Base-by-base conservation (phyloP, 1,140 invertebrate genomes). In the Zaprionus davidi region DNA sequence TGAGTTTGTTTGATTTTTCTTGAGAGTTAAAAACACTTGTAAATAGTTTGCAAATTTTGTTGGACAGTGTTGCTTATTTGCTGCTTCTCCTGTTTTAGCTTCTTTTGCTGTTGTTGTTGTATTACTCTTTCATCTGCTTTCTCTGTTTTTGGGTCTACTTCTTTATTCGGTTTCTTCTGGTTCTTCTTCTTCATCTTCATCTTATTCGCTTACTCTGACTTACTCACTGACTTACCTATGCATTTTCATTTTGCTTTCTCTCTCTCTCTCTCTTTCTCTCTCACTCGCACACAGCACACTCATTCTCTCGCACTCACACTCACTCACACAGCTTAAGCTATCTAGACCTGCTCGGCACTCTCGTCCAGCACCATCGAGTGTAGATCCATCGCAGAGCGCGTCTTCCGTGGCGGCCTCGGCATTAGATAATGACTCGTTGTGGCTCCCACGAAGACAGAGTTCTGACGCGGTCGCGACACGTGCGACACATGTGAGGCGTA, bases 401-500 rank as follows among this genome's bases (percentile, higher is more conserved):
- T 95, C 71, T 96, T 95, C 3, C 97, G 93, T 0, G 96, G 96
- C 6, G 94, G 94, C 94, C 81, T 94, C 93, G 15, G 95, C 94
- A 71, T 95, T 82, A 53, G 93, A 55, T 90, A 90, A 92, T 94
- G 95, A 94, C 73, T 94, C 93, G 72, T 93, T 93, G 70, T 96
- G 94, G 73, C 95, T 94, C 96, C 96, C 1, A 97, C 96, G 92
- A 98, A 97, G 5, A 97, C 97, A 2, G 97, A 97, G 92, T 97
- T 97, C 92, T 97, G 95, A 2, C 96, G 92, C 0, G 94, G 95
- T 22, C 95, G 73, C 12, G 76, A 74, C 26, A 68, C 85, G 38
- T 78, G 66, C 88, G 84, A 87, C 15, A 79, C 73, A 51, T 90
- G 83, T 15, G 90, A 79, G 41, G 79, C 78, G 44, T 91, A 92